Evolutionary conservation across 2,113 vertebrate species (phyloP).

Genomic region (Blennius ocellaris): DNA sequence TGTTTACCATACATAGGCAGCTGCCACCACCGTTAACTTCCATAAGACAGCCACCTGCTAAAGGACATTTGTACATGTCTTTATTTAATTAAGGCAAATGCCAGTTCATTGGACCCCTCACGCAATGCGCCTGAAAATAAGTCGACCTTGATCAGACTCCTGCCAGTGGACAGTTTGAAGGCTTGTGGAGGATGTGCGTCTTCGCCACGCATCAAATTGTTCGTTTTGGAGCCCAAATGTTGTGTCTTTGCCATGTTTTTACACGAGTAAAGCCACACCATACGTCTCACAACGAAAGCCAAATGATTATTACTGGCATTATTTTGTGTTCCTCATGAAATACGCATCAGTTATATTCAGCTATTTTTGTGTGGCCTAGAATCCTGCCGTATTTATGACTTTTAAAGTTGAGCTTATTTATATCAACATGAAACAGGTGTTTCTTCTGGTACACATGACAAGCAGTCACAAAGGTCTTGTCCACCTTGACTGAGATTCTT

Average conservation of each 20-base stretch:
- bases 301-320: not conserved
- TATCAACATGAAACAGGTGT: conserved; percentile 39
- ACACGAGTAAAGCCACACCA: not conserved
- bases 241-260: not conserved
- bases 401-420: conserved; percentile 44
- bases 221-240: conserved; percentile 50
- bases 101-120: conserved; percentile 77
- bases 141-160: conserved; percentile 80
- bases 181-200: conserved; percentile 36
- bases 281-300: not conserved
- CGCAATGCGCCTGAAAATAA: conserved; percentile 80
- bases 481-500: not conserved
- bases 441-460: not conserved
- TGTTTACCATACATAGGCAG: conserved; percentile 84
- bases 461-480: not conserved
- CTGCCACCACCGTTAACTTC: conserved; percentile 83
- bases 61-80: conserved; percentile 86
- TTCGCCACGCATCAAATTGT: conserved; percentile 43
- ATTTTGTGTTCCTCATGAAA: not conserved
- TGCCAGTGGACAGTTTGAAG: conserved; percentile 47
- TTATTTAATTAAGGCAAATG: conserved; percentile 87
- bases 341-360: conserved; percentile 11
- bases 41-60: conserved; percentile 82
- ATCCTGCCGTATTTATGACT: conserved; percentile 18
- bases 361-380: conserved; percentile 1